phyloP scores from a whole-genome alignment of 2,113 vertebrate genomes.

The Pyrgilauda ruficollis region DNA sequence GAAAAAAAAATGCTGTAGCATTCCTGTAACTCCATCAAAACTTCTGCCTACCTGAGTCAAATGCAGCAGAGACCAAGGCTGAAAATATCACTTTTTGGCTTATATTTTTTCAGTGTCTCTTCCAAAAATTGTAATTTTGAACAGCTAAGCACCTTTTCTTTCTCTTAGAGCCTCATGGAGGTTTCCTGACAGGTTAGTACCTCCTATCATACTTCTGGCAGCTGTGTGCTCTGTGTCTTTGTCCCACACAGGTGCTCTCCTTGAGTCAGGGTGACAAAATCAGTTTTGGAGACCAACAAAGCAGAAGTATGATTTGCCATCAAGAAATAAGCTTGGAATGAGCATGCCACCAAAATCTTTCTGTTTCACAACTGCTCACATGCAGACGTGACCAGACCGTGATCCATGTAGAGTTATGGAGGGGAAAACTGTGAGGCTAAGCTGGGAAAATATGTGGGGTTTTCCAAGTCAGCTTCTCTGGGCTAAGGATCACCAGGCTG shows the following conservation, averaged over 20 bases:
- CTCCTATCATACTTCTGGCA: background rate
- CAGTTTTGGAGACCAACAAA: background rate
- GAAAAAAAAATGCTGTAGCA: background rate
- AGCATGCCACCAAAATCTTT: background rate
- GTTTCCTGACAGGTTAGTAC: background rate
- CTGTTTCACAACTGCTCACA: background rate
- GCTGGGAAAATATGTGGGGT: background rate
- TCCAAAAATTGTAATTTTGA: background rate
- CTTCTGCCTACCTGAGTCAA: background rate
- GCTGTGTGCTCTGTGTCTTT: background rate
- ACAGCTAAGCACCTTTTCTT: background rate
- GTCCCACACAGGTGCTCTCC: background rate
- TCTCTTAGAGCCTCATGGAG: background rate
- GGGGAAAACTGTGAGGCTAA: background rate
- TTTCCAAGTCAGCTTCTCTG: background rate
- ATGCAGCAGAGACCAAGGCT: background rate
- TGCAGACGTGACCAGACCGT: background rate
- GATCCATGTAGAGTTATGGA: background rate
- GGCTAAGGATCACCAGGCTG: background rate
- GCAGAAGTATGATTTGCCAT: background rate
- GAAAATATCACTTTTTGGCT: background rate
- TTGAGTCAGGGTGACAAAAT: rapidly evolving
- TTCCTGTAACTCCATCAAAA: background rate
- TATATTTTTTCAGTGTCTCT: background rate
- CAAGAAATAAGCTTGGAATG: background rate